Evolutionary conservation across 2,888 invertebrate genomes (phyloP).

Genomic region (Sicus ferrugineus): DNA sequence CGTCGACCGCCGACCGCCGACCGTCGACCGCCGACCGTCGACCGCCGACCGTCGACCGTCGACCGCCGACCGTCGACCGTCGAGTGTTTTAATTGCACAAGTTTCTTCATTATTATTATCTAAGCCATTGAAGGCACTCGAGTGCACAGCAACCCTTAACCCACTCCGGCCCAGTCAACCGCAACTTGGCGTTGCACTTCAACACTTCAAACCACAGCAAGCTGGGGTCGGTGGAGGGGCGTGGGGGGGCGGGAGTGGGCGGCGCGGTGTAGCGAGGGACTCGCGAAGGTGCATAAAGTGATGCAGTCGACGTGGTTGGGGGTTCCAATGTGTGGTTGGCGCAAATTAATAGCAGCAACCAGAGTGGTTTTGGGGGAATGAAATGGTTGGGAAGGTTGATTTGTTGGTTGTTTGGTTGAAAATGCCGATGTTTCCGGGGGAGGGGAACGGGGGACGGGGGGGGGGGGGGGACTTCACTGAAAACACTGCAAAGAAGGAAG

Average conservation of each 20-base stretch:
- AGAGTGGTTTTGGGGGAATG: too few species aligned
- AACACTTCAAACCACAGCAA: too few species aligned
- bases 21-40: constrained; percentile 17
- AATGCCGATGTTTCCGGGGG: too few species aligned
- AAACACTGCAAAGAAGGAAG: constrained; percentile 1
- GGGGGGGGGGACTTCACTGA: constrained; percentile 13
- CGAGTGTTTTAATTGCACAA: constrained; percentile 40
- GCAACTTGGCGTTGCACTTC: background rate
- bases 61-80: background rate
- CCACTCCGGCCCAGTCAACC: background rate
- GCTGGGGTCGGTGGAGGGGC: background rate
- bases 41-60: background rate
- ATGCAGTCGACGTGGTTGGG: too few species aligned
- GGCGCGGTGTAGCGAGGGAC: too few species aligned
- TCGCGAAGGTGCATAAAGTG: too few species aligned
- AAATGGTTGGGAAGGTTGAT: too few species aligned
- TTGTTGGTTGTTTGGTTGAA: too few species aligned
- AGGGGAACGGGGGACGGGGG: background rate
- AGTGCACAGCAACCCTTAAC: background rate
- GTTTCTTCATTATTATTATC: constrained; percentile 32
- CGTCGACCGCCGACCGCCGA: too few species aligned
- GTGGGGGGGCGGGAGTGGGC: background rate
- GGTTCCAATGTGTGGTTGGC: too few species aligned
- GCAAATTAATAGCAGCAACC: too few species aligned
- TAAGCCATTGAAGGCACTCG: constrained; percentile 13